A percentile compares a stretch with the other conserved stretches of the same genome.
Evolutionary conservation across 2,888 invertebrate species (phyloP).

Genomic region (Drosophila setosimentum): DNA sequence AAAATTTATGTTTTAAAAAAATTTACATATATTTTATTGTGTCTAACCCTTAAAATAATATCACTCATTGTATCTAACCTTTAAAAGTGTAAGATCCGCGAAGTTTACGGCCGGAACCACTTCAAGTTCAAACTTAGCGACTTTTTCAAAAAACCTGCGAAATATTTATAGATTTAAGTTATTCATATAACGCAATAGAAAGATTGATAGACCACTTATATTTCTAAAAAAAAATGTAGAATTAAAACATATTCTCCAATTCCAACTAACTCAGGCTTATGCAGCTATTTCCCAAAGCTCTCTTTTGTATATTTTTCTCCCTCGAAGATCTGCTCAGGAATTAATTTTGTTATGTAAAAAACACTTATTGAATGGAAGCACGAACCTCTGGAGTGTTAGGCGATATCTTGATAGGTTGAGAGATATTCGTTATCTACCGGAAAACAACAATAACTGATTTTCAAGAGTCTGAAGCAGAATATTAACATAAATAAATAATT

Average conservation of each 20-base stretch:
- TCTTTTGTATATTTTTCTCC: not conserved
- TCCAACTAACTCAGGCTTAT: not conserved
- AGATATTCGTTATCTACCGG: not conserved
- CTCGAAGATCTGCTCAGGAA: not conserved
- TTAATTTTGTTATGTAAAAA: not conserved
- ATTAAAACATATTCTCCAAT: not conserved
- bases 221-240: not conserved
- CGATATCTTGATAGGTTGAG: not conserved
- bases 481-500: no score
- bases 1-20: not conserved
- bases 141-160: not conserved
- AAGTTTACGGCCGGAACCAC: not conserved
- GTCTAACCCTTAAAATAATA: no score
- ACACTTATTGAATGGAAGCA: not conserved
- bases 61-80: not conserved
- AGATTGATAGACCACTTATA: not conserved
- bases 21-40: not conserved
- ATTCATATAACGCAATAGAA: not conserved
- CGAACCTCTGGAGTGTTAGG: conserved; percentile 20
- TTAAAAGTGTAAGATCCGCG: rapidly evolving
- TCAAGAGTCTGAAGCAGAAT: not conserved
- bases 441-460: conserved; percentile 4
- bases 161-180: not conserved
- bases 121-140: no score
- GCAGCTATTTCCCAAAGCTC: not conserved